phyloP scores from a whole-genome alignment of 2,888 invertebrate species.

The Drosophila diplacantha region DNA sequence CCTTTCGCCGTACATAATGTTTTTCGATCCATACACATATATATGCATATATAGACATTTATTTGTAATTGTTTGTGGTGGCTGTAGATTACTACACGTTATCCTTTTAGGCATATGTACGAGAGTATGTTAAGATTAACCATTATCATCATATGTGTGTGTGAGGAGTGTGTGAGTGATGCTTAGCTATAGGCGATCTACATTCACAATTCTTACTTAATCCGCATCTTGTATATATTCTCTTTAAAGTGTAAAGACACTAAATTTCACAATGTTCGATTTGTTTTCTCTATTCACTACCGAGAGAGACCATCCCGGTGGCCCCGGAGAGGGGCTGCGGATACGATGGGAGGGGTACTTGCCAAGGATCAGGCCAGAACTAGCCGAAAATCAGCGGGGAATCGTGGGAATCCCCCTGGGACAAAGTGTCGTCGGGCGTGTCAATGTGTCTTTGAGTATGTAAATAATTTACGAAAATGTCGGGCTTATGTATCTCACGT shows the following conservation, averaged over 20 bases:
- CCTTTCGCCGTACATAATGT: slow-evolving; percentile 22
- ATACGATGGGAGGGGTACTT: slow-evolving; percentile 21
- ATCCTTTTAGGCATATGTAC: slow-evolving; percentile 68
- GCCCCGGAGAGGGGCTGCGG: background rate
- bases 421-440: slow-evolving; percentile 13
- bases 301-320: slow-evolving; percentile 33
- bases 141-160: slow-evolving; percentile 39
- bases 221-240: slow-evolving; percentile 35
- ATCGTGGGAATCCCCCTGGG: background rate
- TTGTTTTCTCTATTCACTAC: slow-evolving; percentile 46
- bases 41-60: slow-evolving; percentile 65
- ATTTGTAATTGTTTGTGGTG: slow-evolving; percentile 53
- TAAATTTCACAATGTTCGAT: slow-evolving; percentile 75
- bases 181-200: slow-evolving; percentile 51
- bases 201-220: slow-evolving; percentile 55
- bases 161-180: slow-evolving; percentile 37
- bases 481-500: slow-evolving; percentile 28
- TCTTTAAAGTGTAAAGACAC: slow-evolving; percentile 75
- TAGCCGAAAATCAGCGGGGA: slow-evolving; percentile 27
- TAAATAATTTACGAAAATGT: slow-evolving; percentile 49
- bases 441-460: slow-evolving; percentile 26
- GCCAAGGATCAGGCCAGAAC: slow-evolving; percentile 30
- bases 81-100: slow-evolving; percentile 65
- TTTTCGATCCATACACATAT: slow-evolving; percentile 51
- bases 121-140: slow-evolving; percentile 50